phyloP scores from a whole-genome alignment of 2,888 invertebrate species.

The Eristalis intricaria region DNA sequence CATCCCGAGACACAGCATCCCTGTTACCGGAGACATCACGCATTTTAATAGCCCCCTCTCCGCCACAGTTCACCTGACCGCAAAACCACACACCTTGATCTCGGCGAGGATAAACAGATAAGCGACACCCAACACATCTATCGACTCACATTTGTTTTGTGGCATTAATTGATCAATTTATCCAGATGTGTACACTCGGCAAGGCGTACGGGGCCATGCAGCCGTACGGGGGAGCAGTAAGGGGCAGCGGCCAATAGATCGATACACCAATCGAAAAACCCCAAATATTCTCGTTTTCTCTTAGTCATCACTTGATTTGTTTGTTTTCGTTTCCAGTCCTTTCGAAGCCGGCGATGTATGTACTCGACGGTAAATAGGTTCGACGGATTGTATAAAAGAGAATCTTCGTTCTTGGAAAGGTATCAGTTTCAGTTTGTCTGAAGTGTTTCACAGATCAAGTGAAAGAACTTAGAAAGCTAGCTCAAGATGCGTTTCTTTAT shows the following conservation, averaged over 20 bases:
- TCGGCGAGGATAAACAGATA: neutral
- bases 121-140: neutral
- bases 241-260: neutral
- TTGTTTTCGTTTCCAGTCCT: neutral
- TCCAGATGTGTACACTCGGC: neutral
- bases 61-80: neutral
- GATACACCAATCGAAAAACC: neutral
- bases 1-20: neutral
- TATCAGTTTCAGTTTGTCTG: constrained; percentile 4
- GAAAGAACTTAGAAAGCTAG: neutral
- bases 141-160: neutral
- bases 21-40: neutral
- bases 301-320: neutral
- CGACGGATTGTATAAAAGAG: neutral
- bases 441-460: neutral
- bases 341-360: neutral
- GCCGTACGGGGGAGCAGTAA: neutral
- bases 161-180: neutral
- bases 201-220: neutral
- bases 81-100: neutral
- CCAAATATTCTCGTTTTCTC: neutral
- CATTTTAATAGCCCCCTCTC: neutral
- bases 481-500: constrained; percentile 17
- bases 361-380: neutral
- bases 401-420: neutral